Evolutionary conservation across 2,888 invertebrate species (phyloP).

Genomic region (Andrena marginata): DNA sequence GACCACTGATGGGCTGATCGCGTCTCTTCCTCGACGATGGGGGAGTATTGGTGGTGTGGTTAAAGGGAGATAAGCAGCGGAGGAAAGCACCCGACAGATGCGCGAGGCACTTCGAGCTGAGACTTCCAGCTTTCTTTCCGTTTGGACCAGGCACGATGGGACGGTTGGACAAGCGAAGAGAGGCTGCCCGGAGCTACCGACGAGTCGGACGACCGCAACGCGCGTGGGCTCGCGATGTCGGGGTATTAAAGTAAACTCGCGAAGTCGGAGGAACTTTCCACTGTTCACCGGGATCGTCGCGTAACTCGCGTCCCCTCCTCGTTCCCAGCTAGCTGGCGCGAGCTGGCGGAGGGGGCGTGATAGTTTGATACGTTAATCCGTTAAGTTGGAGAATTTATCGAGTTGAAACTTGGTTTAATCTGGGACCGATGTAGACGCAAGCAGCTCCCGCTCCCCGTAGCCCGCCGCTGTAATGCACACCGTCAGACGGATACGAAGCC

Average conservation of each 20-base stretch:
- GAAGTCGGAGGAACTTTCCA: constrained; percentile 45
- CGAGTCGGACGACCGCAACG: not conserved
- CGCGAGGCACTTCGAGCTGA: too few relatives aligned
- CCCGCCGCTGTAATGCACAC: constrained; percentile 64
- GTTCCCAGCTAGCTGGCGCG: too few relatives aligned
- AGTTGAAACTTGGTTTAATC: constrained; percentile 74
- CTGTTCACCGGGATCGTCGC: constrained; percentile 53
- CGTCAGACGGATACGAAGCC: constrained; percentile 36
- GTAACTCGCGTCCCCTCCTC: constrained; percentile 38
- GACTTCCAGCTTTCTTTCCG: too few relatives aligned
- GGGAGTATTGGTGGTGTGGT: too few relatives aligned
- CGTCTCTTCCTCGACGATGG: too few relatives aligned
- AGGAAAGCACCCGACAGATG: too few relatives aligned
- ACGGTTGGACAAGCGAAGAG: not conserved
- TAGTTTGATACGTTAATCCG: constrained; percentile 75
- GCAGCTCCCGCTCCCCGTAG: constrained; percentile 45
- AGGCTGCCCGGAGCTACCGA: not conserved
- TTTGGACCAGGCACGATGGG: not conserved
- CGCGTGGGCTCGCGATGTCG: not conserved
- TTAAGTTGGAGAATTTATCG: constrained; percentile 75
- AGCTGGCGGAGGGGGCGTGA: constrained; percentile 29
- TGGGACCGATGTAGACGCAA: constrained; percentile 67
- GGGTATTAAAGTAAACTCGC: constrained; percentile 53
- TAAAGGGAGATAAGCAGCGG: too few relatives aligned
- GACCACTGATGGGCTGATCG: not conserved